Evolutionary conservation across 2,113 vertebrate species (phyloP), one percentile per base, ranked within the genome.

Genomic region (Atherinomorus stipes): DNA sequence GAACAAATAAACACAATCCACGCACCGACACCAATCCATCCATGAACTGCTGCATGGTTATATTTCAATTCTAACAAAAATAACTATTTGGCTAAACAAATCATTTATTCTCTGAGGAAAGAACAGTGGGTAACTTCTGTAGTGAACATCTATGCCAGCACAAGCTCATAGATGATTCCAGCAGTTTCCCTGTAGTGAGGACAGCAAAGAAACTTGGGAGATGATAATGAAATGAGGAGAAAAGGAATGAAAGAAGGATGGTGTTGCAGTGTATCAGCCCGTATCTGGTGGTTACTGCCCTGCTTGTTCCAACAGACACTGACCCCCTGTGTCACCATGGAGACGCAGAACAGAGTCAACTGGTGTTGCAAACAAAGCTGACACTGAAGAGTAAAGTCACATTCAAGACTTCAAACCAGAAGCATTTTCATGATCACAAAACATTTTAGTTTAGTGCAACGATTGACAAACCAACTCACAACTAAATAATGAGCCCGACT

Each of bases 251-350:
- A 60, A 61, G 52, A 50, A 23, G 53, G 66, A 60, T 67, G 37
- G 0, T 53, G 49, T 47, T 7, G 53, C 68, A 75, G 70, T 2
- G 19, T 3, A 52, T 70, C 70, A 56, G 63, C 78, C 56, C 49
- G 64, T 49, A 51, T 83, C 40, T 74, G 73, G 66, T 31, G 7
- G 21, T 61, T 51, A 40, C 72, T 78, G 72, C 75, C 52, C 47
- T 54, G 31, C n/a, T 79, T 69, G 71, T 52, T 79, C 25, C 66
- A 57, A 50, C 69, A 71, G 54, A 78, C 66, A 45, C 34, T 37
- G 52, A 58, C 28, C 62, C 60, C 44, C 44, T 47, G 53, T 66
- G 51, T 63, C 13, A 0, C 57, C 31, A 74, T 11, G 18, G 54
- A 69, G 26, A 74, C 1, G 34, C 63, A 62, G 37, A 69, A 69